These are phyloP conservation scores for Cheilosia variabilis DNA, from an alignment of 2,888 invertebrate genomes.

Conservation along the genomic window DNA sequence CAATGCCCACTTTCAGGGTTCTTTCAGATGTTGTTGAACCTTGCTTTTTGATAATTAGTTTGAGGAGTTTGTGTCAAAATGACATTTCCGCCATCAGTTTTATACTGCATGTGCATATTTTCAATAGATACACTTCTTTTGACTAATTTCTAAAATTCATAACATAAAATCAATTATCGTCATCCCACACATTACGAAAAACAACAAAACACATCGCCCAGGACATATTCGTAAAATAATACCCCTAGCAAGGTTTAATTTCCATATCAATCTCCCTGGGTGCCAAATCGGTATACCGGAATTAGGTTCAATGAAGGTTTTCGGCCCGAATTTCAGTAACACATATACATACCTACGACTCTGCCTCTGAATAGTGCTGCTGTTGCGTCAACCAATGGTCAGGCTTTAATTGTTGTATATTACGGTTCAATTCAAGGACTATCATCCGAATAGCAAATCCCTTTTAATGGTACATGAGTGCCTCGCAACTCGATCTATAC, in stretches of 20 bases:
- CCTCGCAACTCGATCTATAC: neutral
- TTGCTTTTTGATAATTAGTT: too few species aligned
- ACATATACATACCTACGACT: neutral
- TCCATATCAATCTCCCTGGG: conserved; percentile 52
- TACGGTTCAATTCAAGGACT: conserved; percentile 54
- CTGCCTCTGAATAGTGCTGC: neutral
- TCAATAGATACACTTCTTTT: too few species aligned
- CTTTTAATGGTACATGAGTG: conserved; percentile 24
- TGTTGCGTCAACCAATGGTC: conserved; percentile 8
- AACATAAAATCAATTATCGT: neutral
- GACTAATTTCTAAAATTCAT: too few species aligned
- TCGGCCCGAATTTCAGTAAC: conserved; percentile 3
- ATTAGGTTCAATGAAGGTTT: conserved; percentile 39
- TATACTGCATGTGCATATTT: too few species aligned
- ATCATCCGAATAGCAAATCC: conserved; percentile 40
- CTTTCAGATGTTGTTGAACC: too few species aligned
- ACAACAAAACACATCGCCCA: neutral
- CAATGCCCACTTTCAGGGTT: too few species aligned
- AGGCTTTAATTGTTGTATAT: conserved; percentile 53
- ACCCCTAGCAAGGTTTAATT: conserved; percentile 41
- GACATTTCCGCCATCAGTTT: too few species aligned
- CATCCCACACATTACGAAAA: neutral
- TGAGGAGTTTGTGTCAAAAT: too few species aligned
- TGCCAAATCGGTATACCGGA: conserved; percentile 40
- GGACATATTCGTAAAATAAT: conserved; percentile 15